A percentile compares a stretch with the other conserved stretches of the same genome.
Conservation (phyloP, 2,113 vertebrate genomes). For the Sceloporus tristichus region DNA sequence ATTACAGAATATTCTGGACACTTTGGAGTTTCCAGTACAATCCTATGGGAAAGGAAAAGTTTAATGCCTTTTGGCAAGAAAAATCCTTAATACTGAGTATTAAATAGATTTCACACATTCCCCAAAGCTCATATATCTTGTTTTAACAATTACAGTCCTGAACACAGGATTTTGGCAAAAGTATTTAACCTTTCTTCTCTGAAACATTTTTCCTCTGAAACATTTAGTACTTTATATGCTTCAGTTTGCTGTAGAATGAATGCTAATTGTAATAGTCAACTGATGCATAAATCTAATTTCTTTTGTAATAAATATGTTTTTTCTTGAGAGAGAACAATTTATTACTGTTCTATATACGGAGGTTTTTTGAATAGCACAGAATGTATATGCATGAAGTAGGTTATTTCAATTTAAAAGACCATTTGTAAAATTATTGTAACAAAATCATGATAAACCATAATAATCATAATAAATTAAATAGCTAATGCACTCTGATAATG, state of each 20-base stretch:
- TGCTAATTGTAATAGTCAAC: background rate
- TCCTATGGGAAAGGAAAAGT: background rate
- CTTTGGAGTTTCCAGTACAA: background rate
- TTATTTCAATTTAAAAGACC: background rate
- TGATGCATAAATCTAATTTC: background rate
- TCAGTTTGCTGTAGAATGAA: background rate
- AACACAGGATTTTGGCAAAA: background rate
- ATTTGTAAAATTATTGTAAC: background rate
- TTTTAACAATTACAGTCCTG: background rate
- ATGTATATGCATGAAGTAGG: background rate
- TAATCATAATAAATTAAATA: background rate
- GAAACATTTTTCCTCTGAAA: background rate
- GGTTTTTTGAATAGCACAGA: background rate
- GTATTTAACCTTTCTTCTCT: background rate
- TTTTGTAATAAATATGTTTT: background rate
- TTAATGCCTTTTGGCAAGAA: background rate
- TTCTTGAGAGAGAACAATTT: background rate
- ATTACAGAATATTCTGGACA: background rate
- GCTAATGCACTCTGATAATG: background rate
- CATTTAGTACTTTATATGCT: background rate
- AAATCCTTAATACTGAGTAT: background rate
- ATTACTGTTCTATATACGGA: background rate
- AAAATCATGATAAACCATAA: background rate
- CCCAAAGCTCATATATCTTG: background rate
- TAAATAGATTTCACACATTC: background rate